Base-by-base conservation (phyloP, 2,888 invertebrate genomes). In the Caradrina clavipalpis region DNA sequence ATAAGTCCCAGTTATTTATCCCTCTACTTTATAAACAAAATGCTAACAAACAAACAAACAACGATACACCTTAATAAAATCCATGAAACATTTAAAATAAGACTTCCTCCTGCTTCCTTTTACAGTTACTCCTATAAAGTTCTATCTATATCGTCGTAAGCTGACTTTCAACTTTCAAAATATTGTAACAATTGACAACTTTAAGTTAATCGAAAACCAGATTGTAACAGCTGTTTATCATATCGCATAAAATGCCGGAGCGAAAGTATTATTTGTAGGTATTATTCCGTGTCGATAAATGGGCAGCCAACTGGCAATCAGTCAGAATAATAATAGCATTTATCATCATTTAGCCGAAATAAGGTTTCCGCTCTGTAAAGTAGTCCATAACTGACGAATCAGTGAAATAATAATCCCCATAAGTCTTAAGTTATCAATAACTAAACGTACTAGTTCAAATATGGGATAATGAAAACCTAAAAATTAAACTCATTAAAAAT, bases 201-300 rank as follows among this genome's bases (percentile, higher is more conserved):
- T 74, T 55, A 68, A 59, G 62, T 56, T 79, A 76, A 74, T 79
- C 75, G 55, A 53, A 54, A 68, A 74, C 68, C 19, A 68, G 62
- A 74, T 79, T 59, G 42, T 49, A 47, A 47, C 60, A 63, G 62
- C 62, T 59, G 61, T 79, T 76, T 76, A 76, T 76, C 80, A 79
- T 74, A 74, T 57, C 59, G 54, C 13, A 39, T 50, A 47, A 79
- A 15, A 57, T 22, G 74, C 69, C 56, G 13, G 42, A 68, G 80
- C 69, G 75, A 76, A 76, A 74, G 75, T 74, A 56, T 69, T 50
- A 68, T 76, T 72, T 76, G 76, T 56, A 10, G 42, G 35, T 47
- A 45, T 60, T 72, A 72, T 78, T 64, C 50, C 7, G 55, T 59
- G 42, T 59, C 58, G 55, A 56, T 71, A 55, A 77, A 71, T 59